These are phyloP conservation scores for Zalophus californianus DNA, from an alignment of 2,797 vertebrate species.

Conservation along the genomic window DNA sequence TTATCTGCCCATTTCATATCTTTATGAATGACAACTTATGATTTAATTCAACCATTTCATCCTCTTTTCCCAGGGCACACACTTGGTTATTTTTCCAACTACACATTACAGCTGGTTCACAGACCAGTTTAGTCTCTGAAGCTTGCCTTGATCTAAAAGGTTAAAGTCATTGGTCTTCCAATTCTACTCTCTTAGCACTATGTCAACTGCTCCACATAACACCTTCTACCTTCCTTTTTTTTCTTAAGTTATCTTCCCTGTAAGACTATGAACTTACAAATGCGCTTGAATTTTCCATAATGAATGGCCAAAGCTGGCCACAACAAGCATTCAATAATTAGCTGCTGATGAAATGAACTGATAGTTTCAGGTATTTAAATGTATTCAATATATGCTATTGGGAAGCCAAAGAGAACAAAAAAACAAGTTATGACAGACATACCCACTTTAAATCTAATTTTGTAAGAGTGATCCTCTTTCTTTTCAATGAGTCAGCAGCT, in stretches of 20 bases:
- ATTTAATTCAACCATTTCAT: not conserved
- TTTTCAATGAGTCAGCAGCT: slow-evolving; percentile 26
- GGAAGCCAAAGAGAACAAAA: slow-evolving; percentile 26
- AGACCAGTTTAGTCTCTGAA: not conserved
- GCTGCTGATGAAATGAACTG: not conserved
- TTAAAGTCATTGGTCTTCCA: not conserved
- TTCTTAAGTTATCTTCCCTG: not conserved
- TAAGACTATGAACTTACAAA: slow-evolving; percentile 18
- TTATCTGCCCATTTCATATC: not conserved
- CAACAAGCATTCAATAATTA: slow-evolving; percentile 43
- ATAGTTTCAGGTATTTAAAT: slow-evolving; percentile 48
- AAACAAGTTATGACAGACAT: not conserved
- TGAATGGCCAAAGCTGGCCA: not conserved
- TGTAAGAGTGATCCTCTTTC: slow-evolving; percentile 3
- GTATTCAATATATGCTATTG: not conserved
- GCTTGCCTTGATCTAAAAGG: not conserved
- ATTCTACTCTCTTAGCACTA: not conserved
- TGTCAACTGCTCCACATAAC: not conserved
- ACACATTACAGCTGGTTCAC: not conserved
- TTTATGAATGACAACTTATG: not conserved
- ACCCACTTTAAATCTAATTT: slow-evolving; percentile 28
- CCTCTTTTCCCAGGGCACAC: not conserved
- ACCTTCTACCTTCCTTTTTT: not conserved
- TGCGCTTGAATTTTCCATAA: slow-evolving; percentile 35
- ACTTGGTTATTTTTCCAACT: not conserved